phyloP scores from a whole-genome alignment of 2,113 vertebrate genomes.

The Pongo pygmaeus region DNA sequence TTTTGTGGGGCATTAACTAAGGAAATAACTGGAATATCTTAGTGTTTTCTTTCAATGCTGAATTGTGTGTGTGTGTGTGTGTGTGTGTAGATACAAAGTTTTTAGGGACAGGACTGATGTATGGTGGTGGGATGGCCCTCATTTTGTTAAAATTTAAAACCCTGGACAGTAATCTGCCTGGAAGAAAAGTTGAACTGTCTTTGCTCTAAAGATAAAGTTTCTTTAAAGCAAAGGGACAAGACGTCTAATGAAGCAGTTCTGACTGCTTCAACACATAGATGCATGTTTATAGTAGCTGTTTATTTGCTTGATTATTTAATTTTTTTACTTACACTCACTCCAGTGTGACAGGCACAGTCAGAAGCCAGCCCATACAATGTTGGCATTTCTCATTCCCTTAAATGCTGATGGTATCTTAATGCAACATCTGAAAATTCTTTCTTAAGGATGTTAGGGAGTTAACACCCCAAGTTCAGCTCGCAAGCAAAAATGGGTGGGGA shows the following conservation, averaged over 20 bases:
- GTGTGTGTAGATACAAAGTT: neutral
- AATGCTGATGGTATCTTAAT: neutral
- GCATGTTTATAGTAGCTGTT: neutral
- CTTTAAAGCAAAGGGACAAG: neutral
- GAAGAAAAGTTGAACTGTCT: neutral
- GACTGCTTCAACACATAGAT: neutral
- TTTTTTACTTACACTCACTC: neutral
- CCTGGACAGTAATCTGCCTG: neutral
- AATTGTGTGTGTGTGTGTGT: neutral
- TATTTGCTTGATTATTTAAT: neutral
- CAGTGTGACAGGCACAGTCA: neutral
- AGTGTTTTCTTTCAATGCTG: neutral
- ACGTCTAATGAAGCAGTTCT: neutral
- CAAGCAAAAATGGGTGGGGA: neutral
- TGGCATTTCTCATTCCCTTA: neutral
- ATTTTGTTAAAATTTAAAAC: neutral
- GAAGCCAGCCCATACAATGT: accelerated
- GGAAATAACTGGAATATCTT: neutral
- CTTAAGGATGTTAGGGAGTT: neutral
- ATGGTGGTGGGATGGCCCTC: neutral
- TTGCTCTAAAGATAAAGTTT: neutral
- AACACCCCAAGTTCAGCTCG: neutral
- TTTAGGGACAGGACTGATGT: neutral
- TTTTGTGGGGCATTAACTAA: neutral
- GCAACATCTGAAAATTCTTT: neutral